phyloP scores from a whole-genome alignment of 2,888 invertebrate species.

The Scelioninae gen. 1 region DNA sequence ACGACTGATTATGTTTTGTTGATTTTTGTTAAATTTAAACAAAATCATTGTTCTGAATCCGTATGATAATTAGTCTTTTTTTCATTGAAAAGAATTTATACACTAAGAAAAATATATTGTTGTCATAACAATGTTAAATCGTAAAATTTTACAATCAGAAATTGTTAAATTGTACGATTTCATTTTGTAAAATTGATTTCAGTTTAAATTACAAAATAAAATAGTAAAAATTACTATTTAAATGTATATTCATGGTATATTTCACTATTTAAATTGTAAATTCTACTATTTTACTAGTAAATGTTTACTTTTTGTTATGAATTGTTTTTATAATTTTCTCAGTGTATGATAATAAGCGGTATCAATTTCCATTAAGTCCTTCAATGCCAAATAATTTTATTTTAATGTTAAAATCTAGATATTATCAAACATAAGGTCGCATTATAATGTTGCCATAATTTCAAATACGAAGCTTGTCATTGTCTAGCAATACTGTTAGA shows the following conservation, averaged over 20 bases:
- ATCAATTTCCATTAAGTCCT: slow-evolving; percentile 35
- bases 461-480: slow-evolving; percentile 67
- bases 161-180: too few species aligned
- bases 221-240: too few species aligned
- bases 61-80: neutral
- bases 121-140: too few species aligned
- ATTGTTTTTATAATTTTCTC: too few species aligned
- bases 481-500: slow-evolving; percentile 59
- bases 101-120: too few species aligned
- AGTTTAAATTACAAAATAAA: too few species aligned
- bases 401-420: slow-evolving; percentile 34
- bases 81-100: neutral
- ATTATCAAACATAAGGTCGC: slow-evolving; percentile 38
- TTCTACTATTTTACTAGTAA: too few species aligned
- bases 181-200: too few species aligned
- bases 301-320: too few species aligned
- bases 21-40: neutral
- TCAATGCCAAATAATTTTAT: slow-evolving; percentile 65
- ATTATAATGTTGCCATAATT: slow-evolving; percentile 65
- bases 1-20: neutral
- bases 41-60: neutral
- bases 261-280: too few species aligned
- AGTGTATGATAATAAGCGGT: neutral
- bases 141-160: too few species aligned
- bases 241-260: too few species aligned